phyloP scores from a whole-genome alignment of 2,888 invertebrate genomes.

The Tuberolachnus salignus region DNA sequence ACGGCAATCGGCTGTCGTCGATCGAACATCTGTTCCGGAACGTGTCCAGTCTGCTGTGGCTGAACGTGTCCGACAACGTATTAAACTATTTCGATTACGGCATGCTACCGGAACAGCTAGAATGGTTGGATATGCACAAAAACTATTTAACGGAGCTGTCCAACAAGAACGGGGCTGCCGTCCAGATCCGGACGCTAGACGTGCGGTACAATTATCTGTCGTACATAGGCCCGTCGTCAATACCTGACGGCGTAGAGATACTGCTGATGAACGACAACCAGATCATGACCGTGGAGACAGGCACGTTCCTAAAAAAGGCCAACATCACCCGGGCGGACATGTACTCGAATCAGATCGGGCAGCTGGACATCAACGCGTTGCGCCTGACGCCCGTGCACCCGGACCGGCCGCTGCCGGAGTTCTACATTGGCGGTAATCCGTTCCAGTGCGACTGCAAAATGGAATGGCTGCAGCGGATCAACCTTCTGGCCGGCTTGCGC shows the following conservation, averaged over 20 bases:
- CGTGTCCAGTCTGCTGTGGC: constrained; percentile 82
- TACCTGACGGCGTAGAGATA: constrained; percentile 84
- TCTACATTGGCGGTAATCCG: constrained; percentile 92
- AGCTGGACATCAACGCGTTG: constrained; percentile 87
- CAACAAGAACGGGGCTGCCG: constrained; percentile 74
- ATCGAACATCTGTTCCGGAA: constrained; percentile 84
- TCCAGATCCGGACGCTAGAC: constrained; percentile 82
- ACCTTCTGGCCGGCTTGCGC: constrained; percentile 79
- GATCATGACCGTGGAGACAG: constrained; percentile 82
- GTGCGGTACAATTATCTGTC: constrained; percentile 88
- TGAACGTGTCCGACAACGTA: constrained; percentile 90
- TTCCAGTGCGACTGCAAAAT: constrained; percentile 94
- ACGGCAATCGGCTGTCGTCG: constrained; percentile 82
- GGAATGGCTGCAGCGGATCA: constrained; percentile 93
- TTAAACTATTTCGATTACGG: constrained; percentile 88
- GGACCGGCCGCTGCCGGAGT: constrained; percentile 79
- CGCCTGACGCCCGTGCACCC: constrained; percentile 80
- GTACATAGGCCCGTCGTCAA: constrained; percentile 75
- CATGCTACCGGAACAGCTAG: constrained; percentile 79
- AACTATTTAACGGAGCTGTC: constrained; percentile 81
- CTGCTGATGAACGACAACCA: constrained; percentile 88
- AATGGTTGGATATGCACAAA: constrained; percentile 89
- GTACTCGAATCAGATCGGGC: constrained; percentile 88
- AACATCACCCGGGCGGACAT: constrained; percentile 90
- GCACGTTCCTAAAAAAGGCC: constrained; percentile 85